Conservation (phyloP, 2,888 invertebrate species). For the Lasioglossum lativentre region DNA sequence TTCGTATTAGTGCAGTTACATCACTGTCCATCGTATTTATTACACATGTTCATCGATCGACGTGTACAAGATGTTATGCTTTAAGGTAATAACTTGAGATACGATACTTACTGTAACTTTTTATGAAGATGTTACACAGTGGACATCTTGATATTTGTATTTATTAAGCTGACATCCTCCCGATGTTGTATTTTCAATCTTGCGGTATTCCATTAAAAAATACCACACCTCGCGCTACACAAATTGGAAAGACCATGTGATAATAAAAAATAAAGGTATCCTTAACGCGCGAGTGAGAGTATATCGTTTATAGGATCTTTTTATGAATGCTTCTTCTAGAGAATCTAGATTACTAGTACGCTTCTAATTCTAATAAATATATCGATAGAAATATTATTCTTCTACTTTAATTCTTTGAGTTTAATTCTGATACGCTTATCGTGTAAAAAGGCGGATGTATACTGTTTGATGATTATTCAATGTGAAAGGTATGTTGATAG, state of each 20-base stretch:
- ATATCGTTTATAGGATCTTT: conserved; percentile 50
- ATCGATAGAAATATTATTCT: background rate
- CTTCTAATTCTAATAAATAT: conserved; percentile 33
- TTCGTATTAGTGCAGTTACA: conserved; percentile 45
- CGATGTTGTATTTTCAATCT: conserved; percentile 70
- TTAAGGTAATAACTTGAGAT: conserved; percentile 64
- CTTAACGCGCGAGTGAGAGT: conserved; percentile 48
- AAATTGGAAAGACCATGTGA: conserved; percentile 72
- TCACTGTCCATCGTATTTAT: conserved; percentile 26
- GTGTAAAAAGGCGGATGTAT: conserved; percentile 75
- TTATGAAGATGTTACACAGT: conserved; percentile 69
- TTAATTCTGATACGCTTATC: conserved; percentile 38
- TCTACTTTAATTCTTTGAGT: conserved; percentile 23
- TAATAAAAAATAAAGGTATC: conserved; percentile 63
- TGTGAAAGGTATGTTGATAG: conserved; percentile 54
- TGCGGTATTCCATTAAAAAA: conserved; percentile 72
- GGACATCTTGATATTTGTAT: conserved; percentile 70
- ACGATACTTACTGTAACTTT: conserved; percentile 70
- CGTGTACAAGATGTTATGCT: conserved; percentile 49
- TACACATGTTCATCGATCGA: conserved; percentile 33
- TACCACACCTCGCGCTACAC: conserved; percentile 73
- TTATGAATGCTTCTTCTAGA: conserved; percentile 25
- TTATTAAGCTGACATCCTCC: conserved; percentile 71
- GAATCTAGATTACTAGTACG: conserved; percentile 31
- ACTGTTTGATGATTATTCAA: conserved; percentile 72